Evolutionary conservation across 2,797 vertebrate species (phyloP).

Genomic region (Naso thynnoides): DNA sequence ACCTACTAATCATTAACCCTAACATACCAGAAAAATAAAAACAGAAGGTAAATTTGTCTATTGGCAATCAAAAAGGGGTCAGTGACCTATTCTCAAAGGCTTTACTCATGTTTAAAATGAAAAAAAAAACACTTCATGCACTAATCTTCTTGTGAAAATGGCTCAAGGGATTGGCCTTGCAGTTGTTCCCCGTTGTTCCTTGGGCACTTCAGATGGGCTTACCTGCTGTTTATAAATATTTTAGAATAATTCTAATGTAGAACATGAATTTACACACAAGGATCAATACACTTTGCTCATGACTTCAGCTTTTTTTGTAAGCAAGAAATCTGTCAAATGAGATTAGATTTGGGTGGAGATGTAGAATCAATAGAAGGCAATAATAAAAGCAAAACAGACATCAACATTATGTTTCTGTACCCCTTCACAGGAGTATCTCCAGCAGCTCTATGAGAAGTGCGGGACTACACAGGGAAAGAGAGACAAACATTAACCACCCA

Average conservation of each 20-base stretch:
- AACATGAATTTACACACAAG: constrained; percentile 20
- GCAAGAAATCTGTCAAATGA: constrained; percentile 44
- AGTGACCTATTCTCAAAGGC: too few relatives aligned
- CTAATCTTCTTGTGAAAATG: too few relatives aligned
- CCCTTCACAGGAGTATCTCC: constrained; percentile 25
- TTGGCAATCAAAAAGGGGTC: too few relatives aligned
- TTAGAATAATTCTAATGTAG: constrained; percentile 20
- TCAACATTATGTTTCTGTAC: constrained; percentile 6
- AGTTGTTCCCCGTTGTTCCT: constrained; percentile 12
- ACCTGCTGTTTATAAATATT: constrained; percentile 14
- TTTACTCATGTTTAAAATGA: too few relatives aligned
- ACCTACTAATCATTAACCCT: too few relatives aligned
- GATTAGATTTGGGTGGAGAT: constrained; percentile 51
- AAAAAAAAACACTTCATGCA: too few relatives aligned
- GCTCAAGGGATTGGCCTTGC: neutral
- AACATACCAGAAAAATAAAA: too few relatives aligned
- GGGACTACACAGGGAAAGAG: neutral
- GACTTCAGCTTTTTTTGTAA: constrained; percentile 49
- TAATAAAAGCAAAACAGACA: constrained; percentile 34
- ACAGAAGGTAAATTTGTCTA: too few relatives aligned
- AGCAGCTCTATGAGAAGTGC: neutral
- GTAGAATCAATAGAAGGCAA: constrained; percentile 43
- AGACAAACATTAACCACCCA: constrained; percentile 8
- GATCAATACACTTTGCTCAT: constrained; percentile 28
- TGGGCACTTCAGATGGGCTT: constrained; percentile 6